Conservation (phyloP, 2,888 invertebrate genomes). For the Frankliniella intonsa region DNA sequence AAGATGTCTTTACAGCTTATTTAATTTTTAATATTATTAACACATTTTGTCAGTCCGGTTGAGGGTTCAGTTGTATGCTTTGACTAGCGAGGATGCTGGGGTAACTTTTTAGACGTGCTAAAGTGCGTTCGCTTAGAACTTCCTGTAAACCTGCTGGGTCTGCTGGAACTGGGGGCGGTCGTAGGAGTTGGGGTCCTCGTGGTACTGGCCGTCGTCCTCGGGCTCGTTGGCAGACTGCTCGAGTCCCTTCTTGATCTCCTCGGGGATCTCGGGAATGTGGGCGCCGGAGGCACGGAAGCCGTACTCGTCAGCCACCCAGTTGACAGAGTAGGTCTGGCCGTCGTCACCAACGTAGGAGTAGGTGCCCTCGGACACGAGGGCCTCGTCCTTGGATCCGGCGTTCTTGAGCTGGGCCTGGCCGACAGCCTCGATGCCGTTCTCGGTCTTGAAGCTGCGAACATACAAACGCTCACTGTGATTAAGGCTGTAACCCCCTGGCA, state of each 20-base stretch:
- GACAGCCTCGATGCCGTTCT: conserved; percentile 12
- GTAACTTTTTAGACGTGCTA: background rate
- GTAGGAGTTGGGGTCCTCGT: conserved; percentile 11
- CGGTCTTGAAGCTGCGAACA: conserved; percentile 8
- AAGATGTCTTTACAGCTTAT: background rate
- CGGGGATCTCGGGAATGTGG: conserved; percentile 12
- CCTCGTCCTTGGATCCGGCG: conserved; percentile 4
- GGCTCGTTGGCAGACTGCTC: conserved; percentile 23
- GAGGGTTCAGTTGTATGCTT: background rate
- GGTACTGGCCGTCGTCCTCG: conserved; percentile 21
- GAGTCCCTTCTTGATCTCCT: conserved; percentile 9
- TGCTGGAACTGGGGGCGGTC: conserved; percentile 13
- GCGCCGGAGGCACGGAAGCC: conserved; percentile 4
- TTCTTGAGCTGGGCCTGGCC: conserved; percentile 19
- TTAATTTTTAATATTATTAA: background rate
- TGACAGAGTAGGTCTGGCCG: conserved; percentile 17
- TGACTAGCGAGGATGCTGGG: background rate
- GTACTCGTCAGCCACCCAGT: background rate
- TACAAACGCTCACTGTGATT: background rate
- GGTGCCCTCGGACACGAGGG: conserved; percentile 1
- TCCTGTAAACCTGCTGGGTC: background rate
- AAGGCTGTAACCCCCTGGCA: background rate
- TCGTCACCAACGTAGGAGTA: conserved; percentile 10
- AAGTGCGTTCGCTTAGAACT: background rate
- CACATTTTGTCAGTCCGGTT: background rate